Evolutionary conservation across 2,797 vertebrate species (phyloP).

Genomic region (Schizopygopsis pylzovi): DNA sequence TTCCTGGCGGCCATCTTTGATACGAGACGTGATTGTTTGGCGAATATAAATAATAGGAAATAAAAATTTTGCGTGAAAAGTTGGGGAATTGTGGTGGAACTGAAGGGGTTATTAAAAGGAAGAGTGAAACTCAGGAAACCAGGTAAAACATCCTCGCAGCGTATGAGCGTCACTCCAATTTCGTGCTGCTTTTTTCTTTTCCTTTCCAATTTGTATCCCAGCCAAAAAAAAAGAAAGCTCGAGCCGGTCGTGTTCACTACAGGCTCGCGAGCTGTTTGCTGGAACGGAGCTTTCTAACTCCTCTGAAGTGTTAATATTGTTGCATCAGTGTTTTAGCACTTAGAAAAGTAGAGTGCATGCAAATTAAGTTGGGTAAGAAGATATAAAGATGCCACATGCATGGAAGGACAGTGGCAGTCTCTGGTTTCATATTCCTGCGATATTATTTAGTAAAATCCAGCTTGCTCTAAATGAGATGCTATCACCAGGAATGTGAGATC

Average conservation of each 20-base stretch:
- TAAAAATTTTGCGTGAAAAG: slow-evolving; percentile 66
- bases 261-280: neutral
- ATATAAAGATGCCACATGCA: slow-evolving; percentile 20
- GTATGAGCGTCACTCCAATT: slow-evolving; percentile 33
- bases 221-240: slow-evolving; percentile 43
- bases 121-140: slow-evolving; percentile 67
- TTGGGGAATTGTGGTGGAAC: slow-evolving; percentile 53
- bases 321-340: neutral
- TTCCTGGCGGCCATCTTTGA: slow-evolving; percentile 86
- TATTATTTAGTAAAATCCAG: neutral
- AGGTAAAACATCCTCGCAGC: slow-evolving; percentile 68
- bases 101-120: slow-evolving; percentile 59
- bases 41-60: slow-evolving; percentile 79
- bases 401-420: neutral
- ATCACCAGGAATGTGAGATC: neutral
- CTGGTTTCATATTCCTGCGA: neutral
- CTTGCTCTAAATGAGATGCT: too few species aligned
- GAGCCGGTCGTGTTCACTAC: slow-evolving; percentile 31
- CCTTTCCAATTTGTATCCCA: slow-evolving; percentile 45
- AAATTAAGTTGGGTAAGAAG: slow-evolving; percentile 10
- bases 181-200: slow-evolving; percentile 40
- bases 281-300: neutral
- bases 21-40: slow-evolving; percentile 84
- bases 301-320: neutral
- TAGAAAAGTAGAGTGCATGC: neutral